A percentile compares a stretch with the other conserved stretches of the same genome.
Conservation (phyloP, 2,113 vertebrate species). For the Urocolius indicus region DNA sequence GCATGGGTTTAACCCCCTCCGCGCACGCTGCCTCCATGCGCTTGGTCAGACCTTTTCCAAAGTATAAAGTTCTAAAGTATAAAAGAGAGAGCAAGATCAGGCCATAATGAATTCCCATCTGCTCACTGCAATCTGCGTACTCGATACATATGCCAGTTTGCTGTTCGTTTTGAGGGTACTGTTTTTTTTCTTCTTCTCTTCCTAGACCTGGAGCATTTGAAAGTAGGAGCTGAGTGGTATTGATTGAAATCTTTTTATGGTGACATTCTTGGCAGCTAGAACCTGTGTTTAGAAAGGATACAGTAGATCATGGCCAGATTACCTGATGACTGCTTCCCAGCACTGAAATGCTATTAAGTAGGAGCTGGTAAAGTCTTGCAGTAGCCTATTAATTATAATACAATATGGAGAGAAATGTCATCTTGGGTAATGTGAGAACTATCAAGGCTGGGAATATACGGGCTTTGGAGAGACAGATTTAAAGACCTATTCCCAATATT, state of each 20-base stretch:
- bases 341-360: slow-evolving; percentile 61
- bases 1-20: slow-evolving; percentile 44
- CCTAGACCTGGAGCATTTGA: slow-evolving; percentile 49
- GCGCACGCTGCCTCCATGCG: neutral
- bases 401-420: slow-evolving; percentile 56
- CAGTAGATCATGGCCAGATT: slow-evolving; percentile 48
- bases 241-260: slow-evolving; percentile 61
- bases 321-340: slow-evolving; percentile 60
- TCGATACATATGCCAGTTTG: slow-evolving; percentile 49
- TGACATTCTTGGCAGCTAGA: slow-evolving; percentile 56
- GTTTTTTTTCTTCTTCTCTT: slow-evolving; percentile 17
- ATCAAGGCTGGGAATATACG: slow-evolving; percentile 30
- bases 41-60: slow-evolving; percentile 49
- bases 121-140: slow-evolving; percentile 58
- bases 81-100: slow-evolving; percentile 49
- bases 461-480: slow-evolving; percentile 51
- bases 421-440: slow-evolving; percentile 51
- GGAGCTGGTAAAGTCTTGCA: slow-evolving; percentile 63
- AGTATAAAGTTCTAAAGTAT: slow-evolving; percentile 42
- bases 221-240: slow-evolving; percentile 42
- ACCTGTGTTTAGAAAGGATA: slow-evolving; percentile 52
- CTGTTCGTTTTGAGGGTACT: slow-evolving; percentile 59
- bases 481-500: slow-evolving; percentile 39
- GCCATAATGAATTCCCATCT: slow-evolving; percentile 66
- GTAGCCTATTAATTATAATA: slow-evolving; percentile 61